Evolutionary conservation across 2,797 vertebrate genomes (phyloP).

Genomic region (Trachops cirrhosus): DNA sequence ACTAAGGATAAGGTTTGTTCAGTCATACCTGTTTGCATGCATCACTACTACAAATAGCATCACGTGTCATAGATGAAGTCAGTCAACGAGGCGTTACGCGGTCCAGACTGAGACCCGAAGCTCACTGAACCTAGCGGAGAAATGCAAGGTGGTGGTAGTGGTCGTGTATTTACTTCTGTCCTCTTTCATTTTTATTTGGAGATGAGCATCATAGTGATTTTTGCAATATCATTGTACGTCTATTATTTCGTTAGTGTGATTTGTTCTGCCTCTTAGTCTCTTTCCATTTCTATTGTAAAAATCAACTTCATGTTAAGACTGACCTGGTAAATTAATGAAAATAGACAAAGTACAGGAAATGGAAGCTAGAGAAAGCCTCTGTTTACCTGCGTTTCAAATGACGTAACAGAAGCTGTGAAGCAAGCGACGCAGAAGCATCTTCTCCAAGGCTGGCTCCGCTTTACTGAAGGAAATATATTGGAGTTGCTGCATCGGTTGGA

Average conservation of each 20-base stretch:
- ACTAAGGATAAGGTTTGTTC: constrained; percentile 28
- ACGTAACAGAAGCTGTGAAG: constrained; percentile 87
- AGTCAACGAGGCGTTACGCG: neutral
- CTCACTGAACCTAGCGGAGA: neutral
- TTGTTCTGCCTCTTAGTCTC: constrained; percentile 31
- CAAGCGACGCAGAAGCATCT: constrained; percentile 88
- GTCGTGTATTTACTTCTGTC: neutral
- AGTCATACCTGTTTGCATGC: neutral
- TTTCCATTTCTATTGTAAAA: constrained; percentile 26
- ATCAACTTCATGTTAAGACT: neutral
- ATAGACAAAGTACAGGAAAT: neutral
- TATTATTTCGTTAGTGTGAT: neutral
- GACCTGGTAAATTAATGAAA: neutral
- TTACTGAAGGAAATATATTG: constrained; percentile 88
- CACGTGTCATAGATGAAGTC: neutral
- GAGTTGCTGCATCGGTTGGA: constrained; percentile 94
- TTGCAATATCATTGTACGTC: neutral
- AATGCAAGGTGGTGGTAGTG: neutral
- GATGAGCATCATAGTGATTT: neutral
- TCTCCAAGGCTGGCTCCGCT: constrained; percentile 90
- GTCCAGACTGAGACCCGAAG: neutral
- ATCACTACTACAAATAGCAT: constrained; percentile 4
- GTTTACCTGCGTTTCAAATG: constrained; percentile 58
- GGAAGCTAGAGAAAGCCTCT: constrained; percentile 12
- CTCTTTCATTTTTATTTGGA: constrained; percentile 13